Base-by-base conservation (phyloP, 2,888 invertebrate species). In the Apodemia hepburni region DNA sequence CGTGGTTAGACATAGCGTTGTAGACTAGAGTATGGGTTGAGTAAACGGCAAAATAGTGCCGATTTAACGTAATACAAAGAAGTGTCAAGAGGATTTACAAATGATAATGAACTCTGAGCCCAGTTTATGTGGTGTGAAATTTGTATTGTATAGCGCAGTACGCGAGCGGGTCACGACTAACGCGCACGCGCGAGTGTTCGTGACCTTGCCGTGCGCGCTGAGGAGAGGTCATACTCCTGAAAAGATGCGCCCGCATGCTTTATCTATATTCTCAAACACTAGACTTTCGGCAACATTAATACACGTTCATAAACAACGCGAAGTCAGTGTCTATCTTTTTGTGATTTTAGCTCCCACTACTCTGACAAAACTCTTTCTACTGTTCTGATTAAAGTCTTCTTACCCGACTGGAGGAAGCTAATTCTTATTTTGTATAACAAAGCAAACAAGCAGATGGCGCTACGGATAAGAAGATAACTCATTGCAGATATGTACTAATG, bases 101-200 rank as follows among this genome's bases (percentile, higher is more conserved):
- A 74, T 75, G 75, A 85, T 77, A 85, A 83, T 91, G 78, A 77
- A 77, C 90, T 85, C 73, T 87, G 85, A 70, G 81, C 62, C 75
- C 73, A 81, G 77, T 76, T 72, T 69, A 70, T 69, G 76, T 81
- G 71, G 81, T 80, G 73, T 82, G 80, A 75, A 79, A 82, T 75
- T 86, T 72, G 80, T 70, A 66, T 72, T 71, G 79, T 77, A 71
- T 76, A 72, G 75, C 67, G 69, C 76, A 75, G 85, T 84, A 80
- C 85, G 83, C 82, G 88, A 86, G 81, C 92, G 87, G 90, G 92
- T 92, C 91, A 90, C 91, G 89, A 90, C 82, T 82, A 79, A 80
- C 77, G 80, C 82, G 87, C 88, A 89, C 89, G 90, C 89, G 54
- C 54, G 38, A 49, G 57, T 58, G 90, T 84, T 90, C 90, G 87